These are phyloP conservation scores for Thymelicus sylvestris DNA, from an alignment of 2,888 invertebrate genomes.

Conservation along the genomic window DNA sequence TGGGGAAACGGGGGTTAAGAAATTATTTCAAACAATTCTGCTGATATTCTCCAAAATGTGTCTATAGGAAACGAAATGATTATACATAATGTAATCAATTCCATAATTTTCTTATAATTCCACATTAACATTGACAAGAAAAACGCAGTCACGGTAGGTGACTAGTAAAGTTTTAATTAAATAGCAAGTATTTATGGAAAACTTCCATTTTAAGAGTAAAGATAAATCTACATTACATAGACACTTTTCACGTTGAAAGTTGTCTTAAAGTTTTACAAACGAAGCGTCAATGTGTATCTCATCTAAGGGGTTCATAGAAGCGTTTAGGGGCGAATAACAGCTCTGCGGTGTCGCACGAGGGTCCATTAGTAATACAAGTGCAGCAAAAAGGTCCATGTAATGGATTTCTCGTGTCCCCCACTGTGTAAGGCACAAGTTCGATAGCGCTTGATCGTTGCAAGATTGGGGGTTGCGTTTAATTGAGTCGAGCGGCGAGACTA, in stretches of 20 bases:
- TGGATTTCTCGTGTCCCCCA: slow-evolving; percentile 61
- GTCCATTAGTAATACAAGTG: slow-evolving; percentile 48
- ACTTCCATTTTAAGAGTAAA: too few relatives aligned
- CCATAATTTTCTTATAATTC: too few relatives aligned
- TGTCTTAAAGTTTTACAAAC: not conserved
- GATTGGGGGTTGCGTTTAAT: slow-evolving; percentile 8
- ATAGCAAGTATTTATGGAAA: too few relatives aligned
- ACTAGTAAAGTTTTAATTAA: too few relatives aligned
- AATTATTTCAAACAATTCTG: too few relatives aligned
- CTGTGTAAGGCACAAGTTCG: slow-evolving; percentile 15
- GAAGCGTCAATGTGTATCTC: slow-evolving; percentile 7
- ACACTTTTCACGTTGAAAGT: not conserved
- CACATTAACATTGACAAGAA: too few relatives aligned
- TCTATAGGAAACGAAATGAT: too few relatives aligned
- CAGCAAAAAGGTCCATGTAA: slow-evolving; percentile 59
- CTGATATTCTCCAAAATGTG: too few relatives aligned
- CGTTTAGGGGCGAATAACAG: slow-evolving; percentile 24
- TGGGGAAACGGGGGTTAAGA: too few relatives aligned
- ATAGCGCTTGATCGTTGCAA: slow-evolving; percentile 15
- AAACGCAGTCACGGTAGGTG: too few relatives aligned
- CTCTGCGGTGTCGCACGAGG: slow-evolving; percentile 14
- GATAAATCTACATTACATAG: too few relatives aligned
- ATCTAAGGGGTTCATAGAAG: slow-evolving; percentile 12
- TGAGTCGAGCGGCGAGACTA: slow-evolving; percentile 3
- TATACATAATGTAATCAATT: too few relatives aligned